These are phyloP conservation scores for Ophioderma brevispina DNA, from an alignment of 35 echinoderm and acorn worm species.

Conservation along the genomic window DNA sequence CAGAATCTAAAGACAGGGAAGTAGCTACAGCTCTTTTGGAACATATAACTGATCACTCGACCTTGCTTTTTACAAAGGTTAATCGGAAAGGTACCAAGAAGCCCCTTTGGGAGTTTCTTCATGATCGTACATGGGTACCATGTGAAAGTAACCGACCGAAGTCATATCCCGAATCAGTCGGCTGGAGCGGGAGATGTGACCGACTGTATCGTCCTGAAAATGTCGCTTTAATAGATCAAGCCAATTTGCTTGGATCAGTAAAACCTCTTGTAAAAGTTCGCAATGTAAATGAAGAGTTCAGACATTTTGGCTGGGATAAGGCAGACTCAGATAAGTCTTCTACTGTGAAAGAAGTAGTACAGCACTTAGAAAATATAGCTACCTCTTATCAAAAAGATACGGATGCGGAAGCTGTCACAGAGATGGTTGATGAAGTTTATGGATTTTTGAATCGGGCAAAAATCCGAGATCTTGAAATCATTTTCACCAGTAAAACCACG, in stretches of 20 bases:
- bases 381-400: background rate
- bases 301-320: background rate
- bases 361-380: background rate
- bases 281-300: background rate
- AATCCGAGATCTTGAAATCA: background rate
- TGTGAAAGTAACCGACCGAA: background rate
- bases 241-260: background rate
- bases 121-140: constrained; percentile 12
- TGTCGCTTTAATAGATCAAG: background rate
- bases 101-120: background rate
- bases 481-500: background rate
- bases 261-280: background rate
- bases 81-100: background rate
- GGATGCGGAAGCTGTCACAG: background rate
- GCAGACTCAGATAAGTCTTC: background rate
- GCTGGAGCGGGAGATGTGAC: background rate
- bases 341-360: background rate
- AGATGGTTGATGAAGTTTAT: background rate
- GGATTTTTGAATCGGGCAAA: background rate
- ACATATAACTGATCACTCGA: background rate
- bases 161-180: background rate
- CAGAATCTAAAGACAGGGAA: background rate
- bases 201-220: background rate
- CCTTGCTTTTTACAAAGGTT: background rate
- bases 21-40: background rate